Percentiles rank a stretch among this genome's conserved stretches.
These are phyloP conservation scores for Crotalus viridis DNA, from an alignment of 2,113 vertebrate species.

Conservation along the genomic window DNA sequence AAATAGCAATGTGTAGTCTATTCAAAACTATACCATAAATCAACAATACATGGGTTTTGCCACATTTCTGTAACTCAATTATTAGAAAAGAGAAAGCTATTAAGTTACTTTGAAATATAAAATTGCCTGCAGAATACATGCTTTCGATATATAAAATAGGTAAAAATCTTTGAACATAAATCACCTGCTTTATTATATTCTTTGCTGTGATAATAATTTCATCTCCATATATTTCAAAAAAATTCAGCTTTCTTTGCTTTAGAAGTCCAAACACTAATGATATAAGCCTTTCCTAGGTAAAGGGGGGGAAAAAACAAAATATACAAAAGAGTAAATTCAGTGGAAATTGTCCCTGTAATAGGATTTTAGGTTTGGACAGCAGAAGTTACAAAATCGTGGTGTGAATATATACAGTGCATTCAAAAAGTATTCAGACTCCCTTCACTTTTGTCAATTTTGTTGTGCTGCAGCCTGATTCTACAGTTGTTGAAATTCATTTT, in stretches of 20 bases:
- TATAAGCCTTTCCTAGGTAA: conserved; percentile 84
- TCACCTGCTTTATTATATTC: conserved; percentile 90
- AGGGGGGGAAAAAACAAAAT: conserved; percentile 36
- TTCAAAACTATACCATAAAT: not conserved
- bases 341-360: not conserved
- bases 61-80: not conserved
- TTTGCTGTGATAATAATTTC: conserved; percentile 91
- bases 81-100: not conserved
- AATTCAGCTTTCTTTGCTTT: conserved; percentile 93
- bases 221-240: conserved; percentile 93
- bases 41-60: not conserved
- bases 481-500: too few relatives aligned
- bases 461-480: not conserved
- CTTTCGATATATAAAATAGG: accelerated
- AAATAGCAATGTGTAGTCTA: conserved; percentile 8
- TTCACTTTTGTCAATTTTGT: not conserved
- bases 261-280: conserved; percentile 93
- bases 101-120: conserved; percentile 14
- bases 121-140: not conserved
- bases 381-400: not conserved
- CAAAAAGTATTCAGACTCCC: not conserved
- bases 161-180: conserved; percentile 13
- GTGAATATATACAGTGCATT: not conserved
- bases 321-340: not conserved
- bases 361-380: not conserved